Percentiles rank a stretch among this genome's conserved stretches.
phyloP scores from a whole-genome alignment of 2,888 invertebrate species.

The Smittia aterrima region DNA sequence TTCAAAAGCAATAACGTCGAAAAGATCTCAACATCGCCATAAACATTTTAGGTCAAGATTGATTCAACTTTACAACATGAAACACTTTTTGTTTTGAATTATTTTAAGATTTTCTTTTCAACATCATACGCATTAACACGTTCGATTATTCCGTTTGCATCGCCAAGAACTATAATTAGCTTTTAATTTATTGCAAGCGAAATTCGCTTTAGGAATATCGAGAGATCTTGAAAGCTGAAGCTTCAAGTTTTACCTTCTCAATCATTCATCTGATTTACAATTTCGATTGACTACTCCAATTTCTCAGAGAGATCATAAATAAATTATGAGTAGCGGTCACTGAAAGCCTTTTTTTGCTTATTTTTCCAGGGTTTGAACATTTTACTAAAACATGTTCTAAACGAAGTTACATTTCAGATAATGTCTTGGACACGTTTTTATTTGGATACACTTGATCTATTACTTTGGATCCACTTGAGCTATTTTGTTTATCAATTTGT shows the following conservation, averaged over 20 bases:
- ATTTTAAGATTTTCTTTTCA: neutral
- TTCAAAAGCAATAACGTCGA: neutral
- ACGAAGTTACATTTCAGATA: too few relatives aligned
- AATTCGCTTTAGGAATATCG: neutral
- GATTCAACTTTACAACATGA: neutral
- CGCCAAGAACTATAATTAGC: neutral
- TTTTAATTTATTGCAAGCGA: slow-evolving; percentile 11
- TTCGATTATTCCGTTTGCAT: neutral
- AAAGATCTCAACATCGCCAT: slow-evolving; percentile 3
- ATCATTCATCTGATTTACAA: neutral
- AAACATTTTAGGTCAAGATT: slow-evolving; percentile 25
- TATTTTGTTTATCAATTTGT: too few relatives aligned
- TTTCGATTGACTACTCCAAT: neutral
- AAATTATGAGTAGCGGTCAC: too few relatives aligned
- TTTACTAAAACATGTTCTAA: too few relatives aligned
- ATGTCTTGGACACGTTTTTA: too few relatives aligned
- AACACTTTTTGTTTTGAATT: neutral
- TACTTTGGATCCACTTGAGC: too few relatives aligned
- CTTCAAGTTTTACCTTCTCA: too few relatives aligned
- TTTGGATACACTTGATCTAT: too few relatives aligned
- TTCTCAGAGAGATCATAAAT: too few relatives aligned
- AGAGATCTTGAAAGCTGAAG: too few relatives aligned
- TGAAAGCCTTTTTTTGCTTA: too few relatives aligned
- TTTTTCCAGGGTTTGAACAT: too few relatives aligned
- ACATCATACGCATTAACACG: slow-evolving; percentile 6